Evolutionary conservation across 2,113 vertebrate species (phyloP).

Genomic region (Vicugna pacos): DNA sequence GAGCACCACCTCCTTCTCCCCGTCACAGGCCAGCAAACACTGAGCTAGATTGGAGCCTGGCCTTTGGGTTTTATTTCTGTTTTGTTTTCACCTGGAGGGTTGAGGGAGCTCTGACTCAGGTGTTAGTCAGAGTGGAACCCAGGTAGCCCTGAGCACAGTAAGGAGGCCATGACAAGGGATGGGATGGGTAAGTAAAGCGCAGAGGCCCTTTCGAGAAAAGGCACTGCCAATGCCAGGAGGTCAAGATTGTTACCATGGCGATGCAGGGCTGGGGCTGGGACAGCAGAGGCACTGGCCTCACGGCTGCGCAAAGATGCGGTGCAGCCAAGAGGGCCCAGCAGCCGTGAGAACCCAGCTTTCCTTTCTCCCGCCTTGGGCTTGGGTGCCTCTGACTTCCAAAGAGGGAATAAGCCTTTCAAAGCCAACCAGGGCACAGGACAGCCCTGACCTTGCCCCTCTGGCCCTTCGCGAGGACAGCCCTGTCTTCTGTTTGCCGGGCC

Average conservation of each 20-base stretch:
- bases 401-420: accelerated
- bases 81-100: not conserved
- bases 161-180: constrained; percentile 52
- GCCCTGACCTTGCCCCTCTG: not conserved
- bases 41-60: not conserved
- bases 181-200: constrained; percentile 71
- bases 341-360: not conserved
- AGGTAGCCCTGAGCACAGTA: not conserved
- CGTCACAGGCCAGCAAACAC: accelerated
- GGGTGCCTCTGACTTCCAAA: accelerated
- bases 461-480: accelerated
- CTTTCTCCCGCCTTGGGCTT: not conserved
- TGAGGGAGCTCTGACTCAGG: not conserved
- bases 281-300: constrained; percentile 33
- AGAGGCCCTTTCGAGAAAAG: constrained; percentile 75
- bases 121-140: not conserved
- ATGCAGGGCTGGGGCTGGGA: constrained; percentile 74
- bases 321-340: not conserved
- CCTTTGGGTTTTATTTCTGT: not conserved
- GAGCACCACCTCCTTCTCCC: not conserved
- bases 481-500: not conserved
- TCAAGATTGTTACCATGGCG: constrained; percentile 83
- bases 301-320: constrained; percentile 61
- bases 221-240: constrained; percentile 58
- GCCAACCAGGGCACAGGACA: not conserved